These are phyloP conservation scores for Drosophila tani DNA, from an alignment of 1,140 invertebrate species.

Conservation along the genomic window DNA sequence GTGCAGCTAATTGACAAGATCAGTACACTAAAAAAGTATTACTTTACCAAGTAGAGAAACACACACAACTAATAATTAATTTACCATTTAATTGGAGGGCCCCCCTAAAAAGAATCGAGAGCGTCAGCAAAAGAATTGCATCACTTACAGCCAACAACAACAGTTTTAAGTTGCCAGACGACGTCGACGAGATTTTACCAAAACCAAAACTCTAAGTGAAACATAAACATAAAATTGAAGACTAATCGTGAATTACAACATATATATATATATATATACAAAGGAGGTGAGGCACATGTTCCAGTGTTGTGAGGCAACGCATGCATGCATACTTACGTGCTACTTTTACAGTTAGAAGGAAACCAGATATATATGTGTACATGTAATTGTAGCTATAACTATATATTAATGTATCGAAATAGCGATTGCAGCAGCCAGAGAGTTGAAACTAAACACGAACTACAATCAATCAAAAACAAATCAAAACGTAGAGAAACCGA, in stretches of 20 bases:
- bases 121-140: conserved; percentile 13
- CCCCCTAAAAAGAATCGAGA: not conserved
- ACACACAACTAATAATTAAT: conserved; percentile 56
- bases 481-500: conserved; percentile 12
- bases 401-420: conserved; percentile 45
- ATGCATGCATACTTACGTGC: conserved; percentile 38
- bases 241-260: conserved; percentile 58
- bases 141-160: conserved; percentile 54
- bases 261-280: conserved; percentile 23
- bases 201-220: conserved; percentile 64
- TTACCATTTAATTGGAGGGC: conserved; percentile 54
- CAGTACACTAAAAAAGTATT: conserved; percentile 70
- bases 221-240: conserved; percentile 67
- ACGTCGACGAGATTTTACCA: conserved; percentile 64
- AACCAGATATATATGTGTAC: conserved; percentile 45
- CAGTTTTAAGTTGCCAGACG: conserved; percentile 70
- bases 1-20: conserved; percentile 54
- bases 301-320: conserved; percentile 53
- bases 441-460: conserved; percentile 36
- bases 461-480: conserved; percentile 39
- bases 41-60: conserved; percentile 74
- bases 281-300: conserved; percentile 27
- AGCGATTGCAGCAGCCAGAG: conserved; percentile 29
- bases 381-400: conserved; percentile 53
- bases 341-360: conserved; percentile 58